These are phyloP conservation scores for Grapholita molesta DNA, from an alignment of 1,140 invertebrate species.

Conservation along the genomic window DNA sequence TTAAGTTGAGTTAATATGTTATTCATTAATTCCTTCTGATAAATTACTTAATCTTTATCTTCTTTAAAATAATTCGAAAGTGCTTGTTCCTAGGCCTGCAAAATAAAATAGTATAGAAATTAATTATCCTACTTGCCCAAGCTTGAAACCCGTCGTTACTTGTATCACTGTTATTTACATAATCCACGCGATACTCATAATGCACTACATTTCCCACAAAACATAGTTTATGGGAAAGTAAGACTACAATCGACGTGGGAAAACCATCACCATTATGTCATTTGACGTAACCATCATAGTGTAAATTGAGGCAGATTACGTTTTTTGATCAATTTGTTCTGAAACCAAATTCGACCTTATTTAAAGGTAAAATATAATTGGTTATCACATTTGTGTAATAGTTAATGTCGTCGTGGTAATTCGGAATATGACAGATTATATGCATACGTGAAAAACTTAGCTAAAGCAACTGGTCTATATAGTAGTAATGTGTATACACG, in stretches of 20 bases:
- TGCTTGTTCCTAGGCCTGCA: too few relatives aligned
- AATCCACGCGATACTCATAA: neutral
- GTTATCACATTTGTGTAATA: neutral
- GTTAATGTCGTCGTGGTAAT: too few relatives aligned
- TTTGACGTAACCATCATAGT: neutral
- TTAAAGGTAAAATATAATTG: neutral
- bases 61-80: too few relatives aligned
- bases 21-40: too few relatives aligned
- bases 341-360: neutral
- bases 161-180: neutral
- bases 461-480: too few relatives aligned
- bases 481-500: too few relatives aligned
- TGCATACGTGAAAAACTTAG: too few relatives aligned
- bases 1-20: too few relatives aligned
- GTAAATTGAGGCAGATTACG: conserved; percentile 1
- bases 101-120: too few relatives aligned
- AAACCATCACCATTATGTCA: conserved; percentile 1
- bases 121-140: neutral
- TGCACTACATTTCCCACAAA: conserved; percentile 5
- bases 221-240: conserved; percentile 3
- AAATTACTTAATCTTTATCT: too few relatives aligned
- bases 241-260: conserved; percentile 1
- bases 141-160: neutral
- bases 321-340: neutral
- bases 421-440: too few relatives aligned